Evolutionary conservation across 1,140 invertebrate genomes (phyloP), one percentile per base, ranked within the genome.

Genomic region (Brachionus paranguensis): DNA sequence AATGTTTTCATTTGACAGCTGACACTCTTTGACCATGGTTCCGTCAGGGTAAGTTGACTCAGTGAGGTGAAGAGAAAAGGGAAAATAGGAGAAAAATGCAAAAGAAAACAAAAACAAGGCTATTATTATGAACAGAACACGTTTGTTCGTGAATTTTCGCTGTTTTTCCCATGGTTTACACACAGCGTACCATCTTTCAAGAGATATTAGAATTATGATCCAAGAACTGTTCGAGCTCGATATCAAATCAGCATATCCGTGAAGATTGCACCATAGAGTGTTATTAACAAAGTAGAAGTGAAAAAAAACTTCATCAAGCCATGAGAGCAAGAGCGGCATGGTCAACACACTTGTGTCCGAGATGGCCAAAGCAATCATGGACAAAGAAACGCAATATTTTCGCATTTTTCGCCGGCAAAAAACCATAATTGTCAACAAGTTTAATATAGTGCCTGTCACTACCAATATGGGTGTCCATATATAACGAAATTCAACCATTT

Each of bases 341-440:
- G 64, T 60, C 17, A 81, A 41, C 12, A 81, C 78, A 17, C 11
- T 68, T 24, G 78, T 81, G 33, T 81, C 78, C 4, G 78, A 81
- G 3, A 81, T 27, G 60, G 78, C 78, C 12, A 81, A 41, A 2
- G 50, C 37, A 33, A 81, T 81, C 78, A 81, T 81, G 7, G 78
- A 81, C 53, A 60, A 17, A 6, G 78, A 60, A 12, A 81, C 64
- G 37, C 78, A 81, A 20, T 64, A 81, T 37, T 81, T 81, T 12
- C 78, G 33, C 78, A 81, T 68, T 60, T 81, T 81, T 60, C 53
- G 50, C 5, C 78, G 33, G n/a, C 78, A 81, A 81, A 81, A 81
- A 14, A 81, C 78, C 33, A 45, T 68, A 4, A 81, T 68, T 64
- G 78, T 81, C 27, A 81, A 47, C 12, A 81, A 33, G 27, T 81